phyloP scores from a whole-genome alignment of 2,113 vertebrate species.

The Nanorana parkeri region DNA sequence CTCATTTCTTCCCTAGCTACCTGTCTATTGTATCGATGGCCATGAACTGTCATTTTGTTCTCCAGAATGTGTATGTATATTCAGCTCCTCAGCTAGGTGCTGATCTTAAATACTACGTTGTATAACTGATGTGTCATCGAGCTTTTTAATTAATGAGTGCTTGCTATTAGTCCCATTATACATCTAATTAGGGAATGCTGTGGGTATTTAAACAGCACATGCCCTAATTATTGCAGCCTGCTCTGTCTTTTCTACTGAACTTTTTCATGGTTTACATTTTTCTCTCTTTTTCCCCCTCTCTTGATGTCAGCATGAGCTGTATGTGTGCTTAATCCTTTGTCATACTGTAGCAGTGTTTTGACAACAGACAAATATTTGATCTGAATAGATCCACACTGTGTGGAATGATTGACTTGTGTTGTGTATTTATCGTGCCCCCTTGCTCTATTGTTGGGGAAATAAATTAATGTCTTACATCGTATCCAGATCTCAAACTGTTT shows the following conservation, averaged over 20 bases:
- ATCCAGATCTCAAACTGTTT: constrained; percentile 36
- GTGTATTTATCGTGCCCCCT: constrained; percentile 3
- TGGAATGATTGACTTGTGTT: constrained; percentile 47
- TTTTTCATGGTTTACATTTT: constrained; percentile 12
- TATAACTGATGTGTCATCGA: constrained; percentile 7
- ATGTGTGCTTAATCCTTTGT: constrained; percentile 36
- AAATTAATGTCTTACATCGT: constrained; percentile 42
- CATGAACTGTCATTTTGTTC: not conserved
- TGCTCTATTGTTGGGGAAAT: constrained; percentile 35
- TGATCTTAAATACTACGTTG: constrained; percentile 9
- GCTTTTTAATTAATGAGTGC: constrained; percentile 21
- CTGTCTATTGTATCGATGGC: not conserved
- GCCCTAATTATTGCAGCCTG: constrained; percentile 15
- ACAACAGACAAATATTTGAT: constrained; percentile 52
- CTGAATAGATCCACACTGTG: constrained; percentile 28
- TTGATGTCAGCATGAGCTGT: constrained; percentile 20
- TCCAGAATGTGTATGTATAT: not conserved
- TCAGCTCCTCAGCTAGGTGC: not conserved
- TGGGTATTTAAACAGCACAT: constrained; percentile 1
- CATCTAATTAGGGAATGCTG: constrained; percentile 20
- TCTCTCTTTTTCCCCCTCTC: not conserved
- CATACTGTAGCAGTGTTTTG: constrained; percentile 47
- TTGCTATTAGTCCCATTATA: constrained; percentile 23
- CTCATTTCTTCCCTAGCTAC: not conserved
- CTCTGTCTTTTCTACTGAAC: constrained; percentile 19